Percentiles rank a stretch among this genome's conserved stretches.
Evolutionary conservation across 2,888 invertebrate genomes (phyloP).

Genomic region (Biston betularia): DNA sequence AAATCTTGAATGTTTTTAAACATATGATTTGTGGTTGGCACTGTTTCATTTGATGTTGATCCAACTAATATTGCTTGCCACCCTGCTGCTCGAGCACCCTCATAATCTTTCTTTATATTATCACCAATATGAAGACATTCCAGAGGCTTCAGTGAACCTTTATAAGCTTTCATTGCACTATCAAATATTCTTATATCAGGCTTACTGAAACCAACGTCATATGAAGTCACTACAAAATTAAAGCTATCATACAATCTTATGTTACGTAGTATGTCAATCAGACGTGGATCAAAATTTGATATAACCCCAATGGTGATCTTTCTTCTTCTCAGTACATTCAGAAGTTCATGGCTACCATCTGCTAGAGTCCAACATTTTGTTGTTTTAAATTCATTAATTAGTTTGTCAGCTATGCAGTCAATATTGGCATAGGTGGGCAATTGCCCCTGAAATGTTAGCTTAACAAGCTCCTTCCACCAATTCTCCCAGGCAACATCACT

Average conservation of each 20-base stretch:
- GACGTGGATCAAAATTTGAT: conserved; percentile 95
- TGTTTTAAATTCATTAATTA: conserved; percentile 90
- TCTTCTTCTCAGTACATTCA: conserved; percentile 84
- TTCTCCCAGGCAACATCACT: conserved; percentile 90
- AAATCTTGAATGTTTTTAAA: conserved; percentile 66
- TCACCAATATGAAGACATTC: conserved; percentile 95
- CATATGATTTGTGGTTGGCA: conserved; percentile 56
- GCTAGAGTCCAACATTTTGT: conserved; percentile 90
- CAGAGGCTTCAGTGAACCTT: conserved; percentile 74
- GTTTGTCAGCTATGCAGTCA: conserved; percentile 80
- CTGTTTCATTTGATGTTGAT: conserved; percentile 46
- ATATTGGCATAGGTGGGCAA: conserved; percentile 62
- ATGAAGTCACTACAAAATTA: conserved; percentile 93
- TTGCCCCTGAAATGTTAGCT: conserved; percentile 87
- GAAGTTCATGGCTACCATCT: conserved; percentile 88
- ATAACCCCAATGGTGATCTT: conserved; percentile 89
- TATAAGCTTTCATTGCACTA: conserved; percentile 83
- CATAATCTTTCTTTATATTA: conserved; percentile 90
- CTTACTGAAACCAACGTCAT: conserved; percentile 90
- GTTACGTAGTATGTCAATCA: conserved; percentile 88
- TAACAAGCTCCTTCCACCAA: conserved; percentile 93
- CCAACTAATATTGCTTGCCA: conserved; percentile 88
- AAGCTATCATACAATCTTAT: conserved; percentile 90
- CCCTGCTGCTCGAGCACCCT: conserved; percentile 90
- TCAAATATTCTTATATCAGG: conserved; percentile 91